Evolutionary conservation across 2,797 vertebrate genomes (phyloP).

Genomic region (Malurus leucopterus): DNA sequence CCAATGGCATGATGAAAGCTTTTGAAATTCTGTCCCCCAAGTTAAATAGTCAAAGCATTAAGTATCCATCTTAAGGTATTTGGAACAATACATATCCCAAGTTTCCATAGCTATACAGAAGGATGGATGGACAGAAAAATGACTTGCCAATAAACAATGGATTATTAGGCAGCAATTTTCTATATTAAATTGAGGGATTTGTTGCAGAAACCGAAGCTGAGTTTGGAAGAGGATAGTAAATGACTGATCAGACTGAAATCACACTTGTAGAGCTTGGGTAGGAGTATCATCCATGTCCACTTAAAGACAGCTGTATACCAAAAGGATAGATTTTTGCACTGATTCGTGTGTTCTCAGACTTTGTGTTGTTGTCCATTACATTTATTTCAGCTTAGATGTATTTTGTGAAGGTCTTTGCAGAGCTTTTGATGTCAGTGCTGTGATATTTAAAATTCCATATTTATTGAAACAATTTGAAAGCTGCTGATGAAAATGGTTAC

Average conservation of each 20-base stretch:
- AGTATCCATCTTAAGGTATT: background rate
- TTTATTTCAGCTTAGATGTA: background rate
- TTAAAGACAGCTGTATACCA: background rate
- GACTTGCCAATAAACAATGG: background rate
- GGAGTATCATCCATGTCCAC: background rate
- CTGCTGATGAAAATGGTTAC: background rate
- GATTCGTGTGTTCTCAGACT: background rate
- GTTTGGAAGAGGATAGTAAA: background rate
- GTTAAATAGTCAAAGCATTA: background rate
- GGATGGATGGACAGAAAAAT: background rate
- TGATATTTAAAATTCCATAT: background rate
- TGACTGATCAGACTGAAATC: background rate
- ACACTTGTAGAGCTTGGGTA: background rate
- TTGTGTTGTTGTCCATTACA: background rate
- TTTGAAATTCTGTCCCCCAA: background rate
- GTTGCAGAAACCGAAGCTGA: background rate
- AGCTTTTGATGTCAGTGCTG: background rate
- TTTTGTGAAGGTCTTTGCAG: background rate
- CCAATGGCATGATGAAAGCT: background rate
- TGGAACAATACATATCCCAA: background rate
- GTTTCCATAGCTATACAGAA: background rate
- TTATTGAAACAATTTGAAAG: background rate
- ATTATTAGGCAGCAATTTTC: background rate
- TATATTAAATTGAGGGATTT: background rate
- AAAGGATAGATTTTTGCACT: background rate